Conservation (phyloP, 1,140 invertebrate species). For the Branchinecta lindahli region DNA sequence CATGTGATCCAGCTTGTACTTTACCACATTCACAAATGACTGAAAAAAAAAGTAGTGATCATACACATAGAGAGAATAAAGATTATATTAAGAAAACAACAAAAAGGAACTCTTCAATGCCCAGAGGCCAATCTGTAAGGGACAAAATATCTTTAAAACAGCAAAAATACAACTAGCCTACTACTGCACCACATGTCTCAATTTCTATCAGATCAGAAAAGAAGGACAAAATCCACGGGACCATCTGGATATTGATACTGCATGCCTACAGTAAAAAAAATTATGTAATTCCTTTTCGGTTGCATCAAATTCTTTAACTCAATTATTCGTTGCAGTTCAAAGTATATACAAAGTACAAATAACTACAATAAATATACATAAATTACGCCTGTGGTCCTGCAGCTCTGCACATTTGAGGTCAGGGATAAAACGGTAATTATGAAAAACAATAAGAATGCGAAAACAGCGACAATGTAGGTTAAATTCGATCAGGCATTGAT, state of each 20-base stretch:
- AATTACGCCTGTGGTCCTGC: too few species aligned
- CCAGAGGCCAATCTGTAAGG: not conserved
- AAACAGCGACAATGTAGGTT: too few species aligned
- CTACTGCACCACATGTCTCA: not conserved
- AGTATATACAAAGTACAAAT: too few species aligned
- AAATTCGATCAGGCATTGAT: too few species aligned
- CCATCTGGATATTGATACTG: not conserved
- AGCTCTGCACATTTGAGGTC: too few species aligned
- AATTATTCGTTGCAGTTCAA: too few species aligned
- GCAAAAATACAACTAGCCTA: not conserved
- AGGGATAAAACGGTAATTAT: too few species aligned
- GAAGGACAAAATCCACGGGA: not conserved
- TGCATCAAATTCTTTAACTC: too few species aligned
- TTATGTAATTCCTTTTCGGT: too few species aligned
- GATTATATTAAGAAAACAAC: not conserved
- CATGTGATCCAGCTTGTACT: conserved; percentile 92
- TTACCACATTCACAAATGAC: conserved; percentile 91
- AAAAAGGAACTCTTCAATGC: not conserved
- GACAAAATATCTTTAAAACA: not conserved
- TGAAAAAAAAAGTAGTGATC: conserved; percentile 27
- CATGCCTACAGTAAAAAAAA: not conserved
- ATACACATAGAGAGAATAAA: conserved; percentile 1
- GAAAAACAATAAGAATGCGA: too few species aligned
- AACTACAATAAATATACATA: too few species aligned
- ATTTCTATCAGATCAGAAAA: not conserved